Evolutionary conservation across 2,888 invertebrate genomes (phyloP).

Genomic region (Parelbella ahira): DNA sequence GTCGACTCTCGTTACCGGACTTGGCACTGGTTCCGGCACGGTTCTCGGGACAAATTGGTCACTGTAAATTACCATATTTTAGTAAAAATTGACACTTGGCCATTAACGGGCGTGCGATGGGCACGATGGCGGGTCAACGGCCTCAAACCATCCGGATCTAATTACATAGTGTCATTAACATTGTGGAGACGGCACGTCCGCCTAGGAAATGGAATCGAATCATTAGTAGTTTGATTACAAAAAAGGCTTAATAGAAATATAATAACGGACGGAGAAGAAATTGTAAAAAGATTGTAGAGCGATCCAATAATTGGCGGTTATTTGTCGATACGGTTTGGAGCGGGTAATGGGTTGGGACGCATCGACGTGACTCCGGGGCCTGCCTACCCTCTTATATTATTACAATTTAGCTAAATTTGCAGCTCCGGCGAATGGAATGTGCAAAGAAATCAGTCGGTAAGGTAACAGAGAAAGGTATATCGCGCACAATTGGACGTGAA

Average conservation of each 20-base stretch:
- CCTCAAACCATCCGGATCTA: constrained; percentile 79
- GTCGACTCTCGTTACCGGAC: too few species aligned
- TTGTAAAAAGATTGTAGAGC: constrained; percentile 81
- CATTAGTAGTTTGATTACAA: constrained; percentile 81
- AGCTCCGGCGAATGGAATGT: constrained; percentile 35
- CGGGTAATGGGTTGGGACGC: constrained; percentile 74
- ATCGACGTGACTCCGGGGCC: constrained; percentile 66
- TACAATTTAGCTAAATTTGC: constrained; percentile 61
- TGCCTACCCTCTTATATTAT: constrained; percentile 38
- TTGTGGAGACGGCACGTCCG: constrained; percentile 77
- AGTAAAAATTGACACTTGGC: constrained; percentile 68
- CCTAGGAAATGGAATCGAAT: constrained; percentile 81
- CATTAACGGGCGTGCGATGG: constrained; percentile 60
- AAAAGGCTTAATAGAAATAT: constrained; percentile 81
- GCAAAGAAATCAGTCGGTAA: constrained; percentile 22
- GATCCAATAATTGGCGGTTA: constrained; percentile 80
- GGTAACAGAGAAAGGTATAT: constrained; percentile 22
- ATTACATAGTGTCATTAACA: constrained; percentile 78
- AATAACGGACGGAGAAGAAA: constrained; percentile 79
- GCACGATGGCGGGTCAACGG: constrained; percentile 68
- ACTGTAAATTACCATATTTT: too few species aligned
- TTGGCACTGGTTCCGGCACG: too few species aligned
- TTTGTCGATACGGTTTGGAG: constrained; percentile 80
- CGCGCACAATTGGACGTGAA: constrained; percentile 13
- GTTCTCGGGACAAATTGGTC: too few species aligned